Base-by-base conservation (phyloP, 2,888 invertebrate species). In the Helleia helle region DNA sequence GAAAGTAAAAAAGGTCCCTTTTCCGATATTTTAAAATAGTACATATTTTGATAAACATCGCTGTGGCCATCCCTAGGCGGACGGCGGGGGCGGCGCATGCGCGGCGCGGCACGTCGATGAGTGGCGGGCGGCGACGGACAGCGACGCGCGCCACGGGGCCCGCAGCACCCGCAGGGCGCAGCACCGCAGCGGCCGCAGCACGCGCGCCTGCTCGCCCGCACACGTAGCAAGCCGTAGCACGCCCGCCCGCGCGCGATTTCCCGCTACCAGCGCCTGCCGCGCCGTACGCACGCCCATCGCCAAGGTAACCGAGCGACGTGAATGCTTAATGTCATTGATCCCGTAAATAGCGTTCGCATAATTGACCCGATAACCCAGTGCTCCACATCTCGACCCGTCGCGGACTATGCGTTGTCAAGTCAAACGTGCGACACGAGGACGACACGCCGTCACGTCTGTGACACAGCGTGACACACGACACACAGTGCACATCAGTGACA, bases 131-230 rank as follows among this genome's bases (percentile, higher is more conserved):
- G 44, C 30, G 47, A 42, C 42, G 42, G 47, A 45, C 47, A 43
- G 43, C 38, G 46, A 38, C 29, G 39, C 24, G 15, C 36, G 15
- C 17, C 37, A 7, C 42, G 38, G 47, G 31, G 44, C 47, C 45
- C 46, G 45, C 41, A 38, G 38, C 42, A 48, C 37, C 26, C 39
- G 45, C 46, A 49, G 46, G 49, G 42, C 27, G 26, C 27, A 42
- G 31, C 38, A 7, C 26, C 13, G 15, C 34, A 34, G 9, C 12
- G 34, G 18, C 34, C 34, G 7, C 34, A n/a, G n/a, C n/a, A n/a
- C n/a, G n/a, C n/a, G n/a, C n/a, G n/a, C n/a, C n/a, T n/a, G 6
- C 4, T 9, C 8, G 11, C 22, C 4, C 34, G 12, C 29, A 39
- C 24, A 11, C 36, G 15, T 17, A 36, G 7, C 42, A 36, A 46